Evolutionary conservation across 2,888 invertebrate species (phyloP), one percentile per base, ranked within the genome.

Genomic region (Acleris holmiana): DNA sequence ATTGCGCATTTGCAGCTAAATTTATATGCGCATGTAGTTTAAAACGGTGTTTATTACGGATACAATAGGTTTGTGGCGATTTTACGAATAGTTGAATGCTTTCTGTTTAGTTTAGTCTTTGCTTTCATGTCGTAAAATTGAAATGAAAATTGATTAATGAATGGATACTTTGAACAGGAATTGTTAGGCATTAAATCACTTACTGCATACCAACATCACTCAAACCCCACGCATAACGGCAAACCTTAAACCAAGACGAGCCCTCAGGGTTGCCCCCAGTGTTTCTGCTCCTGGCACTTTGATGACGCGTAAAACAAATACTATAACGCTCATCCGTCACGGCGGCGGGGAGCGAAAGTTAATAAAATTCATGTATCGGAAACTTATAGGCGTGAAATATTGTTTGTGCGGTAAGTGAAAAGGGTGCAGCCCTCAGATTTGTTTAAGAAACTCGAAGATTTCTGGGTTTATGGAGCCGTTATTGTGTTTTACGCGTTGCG

Each of bases 351-450:
- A 78, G 87, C 76, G 80, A 85, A 85, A 90, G 83, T 91, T 91
- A 91, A 92, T 91, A 92, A 92, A 92, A 92, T 92, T 92, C 91
- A 92, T 92, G 91, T 92, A 89, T 92, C 86, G 92, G 91, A 92
- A 92, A 91, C 87, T 89, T 91, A 91, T 87, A 86, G 80, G 84
- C 85, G 87, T 88, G 80, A 90, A 88, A 89, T 88, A 88, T 89
- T 86, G 85, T 87, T 84, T 82, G 82, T 71, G 78, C 73, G 73
- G 66, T 59, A 67, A 65, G 59, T 60, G 56, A 62, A 67, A 80
- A 84, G 88, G 84, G 86, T 77, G 81, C 84, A 84, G 84, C 88
- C 87, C 87, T 83, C 78, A 73, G 75, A 72, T 76, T 80, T 81
- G 80, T 84, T 82, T 78, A 75, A 75, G 71, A 74, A 80, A 80